phyloP scores from a whole-genome alignment of 2,113 vertebrate species.

The Crotalus viridis region DNA sequence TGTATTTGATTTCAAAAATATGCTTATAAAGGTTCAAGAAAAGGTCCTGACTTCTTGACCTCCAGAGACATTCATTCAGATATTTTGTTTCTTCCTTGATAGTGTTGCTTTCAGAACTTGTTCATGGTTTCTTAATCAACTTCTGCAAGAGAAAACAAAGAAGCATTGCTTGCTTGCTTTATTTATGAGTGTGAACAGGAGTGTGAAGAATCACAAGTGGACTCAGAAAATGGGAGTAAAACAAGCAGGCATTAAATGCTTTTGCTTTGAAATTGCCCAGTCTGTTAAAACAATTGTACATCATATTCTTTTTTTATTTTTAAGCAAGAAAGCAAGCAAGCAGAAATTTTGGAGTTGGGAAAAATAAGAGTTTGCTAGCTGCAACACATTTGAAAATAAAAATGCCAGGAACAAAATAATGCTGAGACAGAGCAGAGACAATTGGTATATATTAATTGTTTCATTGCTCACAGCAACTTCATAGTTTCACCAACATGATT shows the following conservation, averaged over 20 bases:
- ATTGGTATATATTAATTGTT: neutral
- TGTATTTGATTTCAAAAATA: no score
- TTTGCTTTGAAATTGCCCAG: neutral
- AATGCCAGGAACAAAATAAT: neutral
- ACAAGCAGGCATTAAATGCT: neutral
- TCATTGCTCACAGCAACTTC: neutral
- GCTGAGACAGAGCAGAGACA: neutral
- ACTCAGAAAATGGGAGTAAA: neutral
- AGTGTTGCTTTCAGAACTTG: no score
- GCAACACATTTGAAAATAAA: neutral
- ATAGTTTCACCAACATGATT: neutral
- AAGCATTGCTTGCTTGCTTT: neutral
- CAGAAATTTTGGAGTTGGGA: neutral
- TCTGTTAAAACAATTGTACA: neutral
- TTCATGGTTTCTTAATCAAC: neutral
- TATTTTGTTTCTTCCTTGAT: neutral
- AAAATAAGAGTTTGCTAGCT: neutral
- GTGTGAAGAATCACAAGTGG: neutral
- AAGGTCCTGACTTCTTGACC: neutral
- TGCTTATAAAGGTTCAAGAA: neutral
- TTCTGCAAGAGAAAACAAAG: neutral
- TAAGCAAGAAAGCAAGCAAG: neutral
- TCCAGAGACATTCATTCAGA: neutral
- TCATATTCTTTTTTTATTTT: neutral
- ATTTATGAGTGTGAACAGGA: neutral